Evolutionary conservation across 2,113 vertebrate species (phyloP).

Genomic region (Onychorhynchus coronatus): DNA sequence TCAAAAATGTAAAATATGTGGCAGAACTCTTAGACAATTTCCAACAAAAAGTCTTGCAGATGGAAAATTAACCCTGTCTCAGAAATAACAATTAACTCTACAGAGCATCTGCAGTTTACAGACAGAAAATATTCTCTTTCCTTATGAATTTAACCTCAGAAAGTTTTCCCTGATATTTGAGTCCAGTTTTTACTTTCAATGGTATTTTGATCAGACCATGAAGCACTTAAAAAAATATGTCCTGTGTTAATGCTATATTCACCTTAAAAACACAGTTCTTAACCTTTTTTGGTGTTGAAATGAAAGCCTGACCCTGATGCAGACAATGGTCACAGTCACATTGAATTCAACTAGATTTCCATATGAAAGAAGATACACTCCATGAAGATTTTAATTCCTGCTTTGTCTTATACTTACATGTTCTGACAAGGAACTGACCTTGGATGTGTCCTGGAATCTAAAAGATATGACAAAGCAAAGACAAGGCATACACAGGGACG

Average conservation of each 20-base stretch:
- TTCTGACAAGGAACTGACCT: background rate
- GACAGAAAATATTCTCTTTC: background rate
- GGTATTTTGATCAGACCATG: background rate
- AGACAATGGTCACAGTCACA: background rate
- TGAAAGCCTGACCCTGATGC: background rate
- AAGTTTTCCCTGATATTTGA: background rate
- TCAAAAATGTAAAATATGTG: background rate
- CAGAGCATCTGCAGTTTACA: background rate
- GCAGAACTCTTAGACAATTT: accelerated
- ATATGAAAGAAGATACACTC: background rate
- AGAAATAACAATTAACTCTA: background rate
- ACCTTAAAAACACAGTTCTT: background rate
- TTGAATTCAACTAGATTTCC: background rate
- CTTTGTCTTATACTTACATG: background rate
- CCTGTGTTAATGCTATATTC: background rate
- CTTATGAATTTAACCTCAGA: background rate
- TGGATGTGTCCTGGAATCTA: background rate
- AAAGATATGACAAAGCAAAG: background rate
- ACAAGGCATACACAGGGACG: background rate
- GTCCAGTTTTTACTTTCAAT: background rate
- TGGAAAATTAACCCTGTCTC: background rate
- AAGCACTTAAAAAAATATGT: background rate
- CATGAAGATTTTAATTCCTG: background rate
- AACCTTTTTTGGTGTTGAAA: background rate
- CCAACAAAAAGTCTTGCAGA: background rate